These are phyloP conservation scores for Plutomurus gul DNA, from an alignment of 1,140 invertebrate species.

Conservation along the genomic window DNA sequence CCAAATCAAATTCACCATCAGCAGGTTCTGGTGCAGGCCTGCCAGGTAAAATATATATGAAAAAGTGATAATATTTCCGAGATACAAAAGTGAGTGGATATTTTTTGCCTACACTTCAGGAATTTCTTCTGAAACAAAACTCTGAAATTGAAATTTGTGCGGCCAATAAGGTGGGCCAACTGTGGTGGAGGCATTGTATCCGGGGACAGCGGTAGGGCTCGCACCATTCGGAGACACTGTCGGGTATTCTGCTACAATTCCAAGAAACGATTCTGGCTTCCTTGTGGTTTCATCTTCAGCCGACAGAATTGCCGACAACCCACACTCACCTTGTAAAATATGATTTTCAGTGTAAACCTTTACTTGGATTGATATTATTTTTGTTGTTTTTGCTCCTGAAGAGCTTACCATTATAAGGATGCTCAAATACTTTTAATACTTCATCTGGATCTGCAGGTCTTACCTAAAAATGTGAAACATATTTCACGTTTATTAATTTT, in stretches of 20 bases:
- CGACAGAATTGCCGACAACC: slow-evolving; percentile 33
- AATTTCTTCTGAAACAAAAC: neutral
- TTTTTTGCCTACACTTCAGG: neutral
- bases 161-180: slow-evolving; percentile 28
- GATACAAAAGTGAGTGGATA: neutral
- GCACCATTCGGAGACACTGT: slow-evolving; percentile 14
- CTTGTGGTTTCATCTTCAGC: slow-evolving; percentile 39
- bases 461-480: no score
- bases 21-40: no score
- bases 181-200: neutral
- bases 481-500: no score
- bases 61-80: neutral
- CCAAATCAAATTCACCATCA: slow-evolving; percentile 29
- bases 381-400: no score
- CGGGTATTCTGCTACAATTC: slow-evolving; percentile 36
- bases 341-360: neutral
- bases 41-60: no score
- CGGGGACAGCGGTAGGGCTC: slow-evolving; percentile 17
- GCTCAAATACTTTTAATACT: neutral
- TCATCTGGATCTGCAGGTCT: neutral
- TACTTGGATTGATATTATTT: neutral
- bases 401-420: neutral
- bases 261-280: slow-evolving; percentile 14
- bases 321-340: slow-evolving; percentile 11
- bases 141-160: neutral